These are phyloP conservation scores for Eulemur macaco DNA, from an alignment of 2,113 vertebrate genomes.

Conservation along the genomic window DNA sequence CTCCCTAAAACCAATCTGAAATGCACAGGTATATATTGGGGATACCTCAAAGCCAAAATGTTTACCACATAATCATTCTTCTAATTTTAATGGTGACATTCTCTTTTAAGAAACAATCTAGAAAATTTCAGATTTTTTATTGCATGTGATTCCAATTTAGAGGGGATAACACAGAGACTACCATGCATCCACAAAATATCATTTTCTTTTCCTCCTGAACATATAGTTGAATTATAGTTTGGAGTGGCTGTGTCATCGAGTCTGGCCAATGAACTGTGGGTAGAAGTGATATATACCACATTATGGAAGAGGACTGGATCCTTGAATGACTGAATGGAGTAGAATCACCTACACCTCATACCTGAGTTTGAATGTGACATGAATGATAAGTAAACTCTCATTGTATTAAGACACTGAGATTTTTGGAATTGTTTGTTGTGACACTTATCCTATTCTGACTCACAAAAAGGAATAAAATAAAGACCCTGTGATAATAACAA, in stretches of 20 bases:
- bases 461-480: slow-evolving; percentile 61
- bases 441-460: background rate
- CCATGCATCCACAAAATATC: slow-evolving; percentile 2
- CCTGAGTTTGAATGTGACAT: slow-evolving; percentile 17
- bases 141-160: background rate
- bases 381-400: slow-evolving; percentile 11
- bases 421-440: slow-evolving; percentile 52
- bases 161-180: background rate
- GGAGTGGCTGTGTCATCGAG: background rate
- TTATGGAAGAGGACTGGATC: background rate
- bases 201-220: background rate
- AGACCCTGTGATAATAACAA: slow-evolving; percentile 50
- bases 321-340: background rate
- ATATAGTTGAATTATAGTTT: background rate
- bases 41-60: background rate
- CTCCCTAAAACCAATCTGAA: slow-evolving; percentile 3
- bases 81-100: background rate
- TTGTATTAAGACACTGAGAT: slow-evolving; percentile 38
- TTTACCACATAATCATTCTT: background rate
- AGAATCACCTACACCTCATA: background rate
- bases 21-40: background rate
- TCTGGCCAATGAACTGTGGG: background rate
- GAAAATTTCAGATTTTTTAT: background rate
- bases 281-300: background rate
- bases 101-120: slow-evolving; percentile 18